These are phyloP conservation scores for Climacteris rufus DNA, from an alignment of 2,113 vertebrate genomes.

Conservation along the genomic window DNA sequence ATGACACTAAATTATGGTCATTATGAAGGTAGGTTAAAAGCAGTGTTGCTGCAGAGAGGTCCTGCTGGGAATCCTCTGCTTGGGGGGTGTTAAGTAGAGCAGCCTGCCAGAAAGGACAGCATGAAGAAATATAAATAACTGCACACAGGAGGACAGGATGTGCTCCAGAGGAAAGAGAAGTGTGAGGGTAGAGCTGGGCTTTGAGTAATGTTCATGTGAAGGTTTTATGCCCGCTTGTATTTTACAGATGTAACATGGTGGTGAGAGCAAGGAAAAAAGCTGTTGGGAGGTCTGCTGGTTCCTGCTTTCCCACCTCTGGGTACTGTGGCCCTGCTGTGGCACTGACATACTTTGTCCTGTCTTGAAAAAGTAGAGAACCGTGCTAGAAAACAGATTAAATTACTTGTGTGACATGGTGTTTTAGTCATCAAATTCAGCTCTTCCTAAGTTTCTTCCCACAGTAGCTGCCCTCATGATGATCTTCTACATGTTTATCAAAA, in stretches of 20 bases:
- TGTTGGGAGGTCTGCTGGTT: background rate
- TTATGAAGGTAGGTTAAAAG: conserved; percentile 41
- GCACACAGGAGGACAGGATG: background rate
- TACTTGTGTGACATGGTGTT: background rate
- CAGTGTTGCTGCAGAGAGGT: background rate
- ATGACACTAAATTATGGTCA: conserved; percentile 33
- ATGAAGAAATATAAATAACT: conserved; percentile 27
- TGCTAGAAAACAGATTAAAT: background rate
- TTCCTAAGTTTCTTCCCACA: background rate
- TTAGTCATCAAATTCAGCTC: background rate
- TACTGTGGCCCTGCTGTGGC: background rate
- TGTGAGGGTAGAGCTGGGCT: background rate
- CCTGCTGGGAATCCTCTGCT: conserved; percentile 29
- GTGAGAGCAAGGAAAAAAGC: background rate
- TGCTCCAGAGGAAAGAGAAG: background rate
- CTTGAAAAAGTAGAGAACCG: background rate
- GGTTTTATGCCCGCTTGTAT: background rate
- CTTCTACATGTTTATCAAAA: background rate
- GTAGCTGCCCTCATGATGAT: background rate
- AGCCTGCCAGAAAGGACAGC: background rate
- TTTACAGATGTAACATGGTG: background rate
- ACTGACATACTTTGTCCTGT: background rate
- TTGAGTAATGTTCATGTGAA: background rate
- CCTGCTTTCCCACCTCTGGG: background rate
- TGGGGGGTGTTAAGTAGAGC: background rate